Evolutionary conservation across 2,888 invertebrate species (phyloP), one percentile per base, ranked within the genome.

Genomic region (Uloborus plumipes): DNA sequence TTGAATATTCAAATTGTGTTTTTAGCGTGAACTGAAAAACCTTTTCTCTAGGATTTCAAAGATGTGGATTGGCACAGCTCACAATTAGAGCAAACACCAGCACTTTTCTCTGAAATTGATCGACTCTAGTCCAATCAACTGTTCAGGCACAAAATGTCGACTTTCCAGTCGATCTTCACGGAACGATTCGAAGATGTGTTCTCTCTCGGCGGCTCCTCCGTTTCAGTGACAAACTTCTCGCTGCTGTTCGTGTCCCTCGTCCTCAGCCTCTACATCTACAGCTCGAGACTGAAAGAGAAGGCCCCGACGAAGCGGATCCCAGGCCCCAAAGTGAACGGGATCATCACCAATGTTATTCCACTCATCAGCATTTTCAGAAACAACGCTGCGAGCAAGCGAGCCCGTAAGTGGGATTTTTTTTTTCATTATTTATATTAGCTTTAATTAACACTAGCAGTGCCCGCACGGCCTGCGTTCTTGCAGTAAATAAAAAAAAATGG

Each of bases 341-440:
- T 82, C 0, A 76, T 82, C 14, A 75, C 81, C 2, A 82, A 75
- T 22, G 26, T 76, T 7, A 61, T 82, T 15, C 75, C 75, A 0
- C 51, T 82, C 1, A 18, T 82, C 3, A 76, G 75, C 49, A 82
- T 82, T 11, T 82, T 71, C 22, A 65, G 81, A 49, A 82, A 82
- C 22, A 82, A 82, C 6, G 59, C 75, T 11, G 75, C 71, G 22
- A 82, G 81, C 47, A 76, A 76, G 13, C 71, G 61, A 65, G 70
- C 47, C 16, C 61, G 81, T 82, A 71, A 82, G 81, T 82, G 26
- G n/a, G 1, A 51, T 1, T 39, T 39, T 39, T 4, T 26, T 4
- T 26, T 4, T 26, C 26, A 26, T 26, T 26, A 26, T 26, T 26
- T 26, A 26, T 26, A 26, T 26, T 26, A 2, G 4, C 26, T 26